Evolutionary conservation across 2,797 vertebrate species (phyloP).

Genomic region (Phalanger gymnotis): DNA sequence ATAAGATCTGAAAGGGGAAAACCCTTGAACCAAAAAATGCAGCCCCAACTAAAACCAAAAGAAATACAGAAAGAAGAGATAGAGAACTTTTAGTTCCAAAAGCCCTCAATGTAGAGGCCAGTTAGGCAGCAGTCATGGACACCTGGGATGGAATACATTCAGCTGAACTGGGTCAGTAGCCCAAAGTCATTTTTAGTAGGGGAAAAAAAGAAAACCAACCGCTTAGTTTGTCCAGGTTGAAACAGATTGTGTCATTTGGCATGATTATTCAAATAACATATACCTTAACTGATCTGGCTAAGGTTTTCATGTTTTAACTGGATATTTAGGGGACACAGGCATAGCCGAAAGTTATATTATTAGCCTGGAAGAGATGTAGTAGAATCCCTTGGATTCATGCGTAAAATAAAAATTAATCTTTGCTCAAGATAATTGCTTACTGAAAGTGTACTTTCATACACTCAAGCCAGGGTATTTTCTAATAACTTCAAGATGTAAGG

Average conservation of each 20-base stretch:
- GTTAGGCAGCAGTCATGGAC: not conserved
- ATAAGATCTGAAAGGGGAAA: not conserved
- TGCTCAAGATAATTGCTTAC: not conserved
- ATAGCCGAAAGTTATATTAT: not conserved
- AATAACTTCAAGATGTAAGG: not conserved
- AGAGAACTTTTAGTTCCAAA: not conserved
- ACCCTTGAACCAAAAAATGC: not conserved
- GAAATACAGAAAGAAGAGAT: constrained; percentile 28
- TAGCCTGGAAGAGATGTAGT: not conserved
- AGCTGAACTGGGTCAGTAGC: not conserved
- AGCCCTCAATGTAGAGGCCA: not conserved
- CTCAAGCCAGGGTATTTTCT: not conserved
- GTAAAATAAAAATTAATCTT: not conserved
- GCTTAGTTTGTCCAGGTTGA: not conserved
- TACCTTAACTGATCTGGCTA: not conserved
- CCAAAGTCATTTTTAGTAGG: not conserved
- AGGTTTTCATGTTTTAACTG: constrained; percentile 39
- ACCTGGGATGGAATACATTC: not conserved
- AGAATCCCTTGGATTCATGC: constrained; percentile 23
- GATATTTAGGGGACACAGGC: not conserved
- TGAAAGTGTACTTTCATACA: constrained; percentile 31
- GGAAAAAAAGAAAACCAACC: not conserved
- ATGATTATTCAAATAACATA: not conserved
- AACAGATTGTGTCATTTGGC: not conserved
- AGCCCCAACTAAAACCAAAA: not conserved